Conservation (phyloP, 2,888 invertebrate genomes). For the Cremastinae sp. region DNA sequence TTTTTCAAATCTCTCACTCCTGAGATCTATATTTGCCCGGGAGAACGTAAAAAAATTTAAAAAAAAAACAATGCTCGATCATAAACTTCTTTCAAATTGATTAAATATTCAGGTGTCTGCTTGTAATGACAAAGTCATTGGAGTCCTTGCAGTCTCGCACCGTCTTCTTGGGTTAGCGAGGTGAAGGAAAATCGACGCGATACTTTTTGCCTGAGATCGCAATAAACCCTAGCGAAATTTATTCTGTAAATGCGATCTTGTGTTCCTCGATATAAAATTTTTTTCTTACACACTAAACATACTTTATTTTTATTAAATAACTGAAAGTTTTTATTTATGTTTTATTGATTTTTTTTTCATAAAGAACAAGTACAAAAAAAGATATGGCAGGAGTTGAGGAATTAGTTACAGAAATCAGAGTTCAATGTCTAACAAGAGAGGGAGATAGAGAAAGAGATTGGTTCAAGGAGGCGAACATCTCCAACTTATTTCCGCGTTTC, state of each 20-base stretch:
- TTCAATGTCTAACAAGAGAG: slow-evolving; percentile 3
- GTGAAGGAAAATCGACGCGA: slow-evolving; percentile 66
- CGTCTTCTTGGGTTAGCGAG: slow-evolving; percentile 59
- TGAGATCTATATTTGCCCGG: background rate
- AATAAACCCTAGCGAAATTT: slow-evolving; percentile 36
- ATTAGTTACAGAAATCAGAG: background rate
- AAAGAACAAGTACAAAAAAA: no score
- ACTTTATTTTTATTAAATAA: no score
- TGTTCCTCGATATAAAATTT: background rate
- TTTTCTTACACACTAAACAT: no score
- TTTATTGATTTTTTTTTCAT: no score
- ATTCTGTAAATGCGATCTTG: background rate
- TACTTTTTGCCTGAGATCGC: slow-evolving; percentile 23
- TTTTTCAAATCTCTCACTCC: background rate
- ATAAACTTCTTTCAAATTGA: slow-evolving; percentile 37
- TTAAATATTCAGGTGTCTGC: slow-evolving; percentile 31
- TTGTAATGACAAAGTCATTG: slow-evolving; percentile 19
- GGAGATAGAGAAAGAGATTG: background rate
- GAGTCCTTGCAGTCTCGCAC: slow-evolving; percentile 43
- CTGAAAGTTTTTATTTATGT: no score
- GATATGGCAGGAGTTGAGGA: no score
- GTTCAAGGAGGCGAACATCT: background rate
- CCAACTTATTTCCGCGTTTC: background rate
- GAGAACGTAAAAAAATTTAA: background rate
- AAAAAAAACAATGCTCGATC: background rate